Base-by-base conservation (phyloP, 92 coral and sea anemone species). In the Actinostola sp. region DNA sequence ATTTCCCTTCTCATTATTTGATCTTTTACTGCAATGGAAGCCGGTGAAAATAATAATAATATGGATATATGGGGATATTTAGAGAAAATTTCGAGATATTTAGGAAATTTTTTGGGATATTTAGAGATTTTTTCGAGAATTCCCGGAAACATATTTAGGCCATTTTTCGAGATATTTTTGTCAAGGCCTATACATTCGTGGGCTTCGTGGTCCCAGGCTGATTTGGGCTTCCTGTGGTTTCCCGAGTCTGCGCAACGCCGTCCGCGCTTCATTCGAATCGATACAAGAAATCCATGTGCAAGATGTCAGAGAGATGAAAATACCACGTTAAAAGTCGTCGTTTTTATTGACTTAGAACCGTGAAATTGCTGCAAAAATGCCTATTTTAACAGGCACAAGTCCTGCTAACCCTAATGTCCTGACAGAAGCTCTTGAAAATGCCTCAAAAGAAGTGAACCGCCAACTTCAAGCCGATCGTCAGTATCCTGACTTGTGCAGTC, bases 381-480 rank as follows among this genome's bases (percentile, higher is more conserved):
- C 98, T 29, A 82, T 77, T n/a, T 78, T 86, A 35, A 83, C 74
- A 39, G 84, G 80, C 21, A 32, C 84, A 38, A 88, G 85, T 21
- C 63, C 96, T 45, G 45, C 82, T 30, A 78, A 80, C 46, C 77
- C 66, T 49, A 67, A 68, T 26, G 86, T 83, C 35, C 65, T 85
- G 24, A 79, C 94, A 55, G 98, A 94, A 67, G 84, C 81, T 59
- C 89, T 94, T 58, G 98, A 85, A 73, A 86, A 84, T 51, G 98
- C 98, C 20, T 89, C 92, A 17, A 94, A 89, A 71, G 98, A 94
- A 46, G 87, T 94, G 24, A 93, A 89, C 78, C 90, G 97, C n/a
- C 97, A 88, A 64, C 81, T 94, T 21, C 63, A 66, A 21, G 85
- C 88, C 21, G 98, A 94, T 45, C 68, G 98, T 60, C 93, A 92